Conservation (phyloP, 2,888 invertebrate genomes). For the Oscheius sp. region DNA sequence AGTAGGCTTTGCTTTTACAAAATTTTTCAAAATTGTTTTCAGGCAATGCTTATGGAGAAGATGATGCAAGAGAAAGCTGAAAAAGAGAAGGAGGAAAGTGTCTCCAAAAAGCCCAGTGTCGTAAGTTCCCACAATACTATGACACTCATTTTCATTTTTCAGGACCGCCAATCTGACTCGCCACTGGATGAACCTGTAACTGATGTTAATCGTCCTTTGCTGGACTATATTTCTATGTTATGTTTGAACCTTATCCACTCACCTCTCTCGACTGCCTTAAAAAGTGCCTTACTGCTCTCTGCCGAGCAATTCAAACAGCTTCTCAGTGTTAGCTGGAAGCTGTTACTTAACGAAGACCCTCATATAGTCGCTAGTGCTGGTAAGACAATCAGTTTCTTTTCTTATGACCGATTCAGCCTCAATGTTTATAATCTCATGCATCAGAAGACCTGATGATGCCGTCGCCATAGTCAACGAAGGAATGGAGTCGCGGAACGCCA, state of each 20-base stretch:
- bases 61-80: constrained; percentile 69
- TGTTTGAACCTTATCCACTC: constrained; percentile 82
- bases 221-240: constrained; percentile 76
- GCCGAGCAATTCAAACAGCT: constrained; percentile 79
- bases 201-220: constrained; percentile 51
- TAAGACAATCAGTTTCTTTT: constrained; percentile 46
- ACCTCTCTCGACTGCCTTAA: constrained; percentile 86
- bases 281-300: constrained; percentile 88
- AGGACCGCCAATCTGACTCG: constrained; percentile 57
- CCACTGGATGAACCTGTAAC: constrained; percentile 54
- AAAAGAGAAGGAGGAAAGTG: constrained; percentile 62
- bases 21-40: constrained; percentile 10
- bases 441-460: constrained; percentile 89
- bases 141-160: neutral
- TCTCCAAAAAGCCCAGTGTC: constrained; percentile 59
- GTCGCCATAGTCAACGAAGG: constrained; percentile 89
- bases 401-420: constrained; percentile 80
- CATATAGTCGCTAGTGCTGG: constrained; percentile 77
- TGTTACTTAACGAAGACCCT: constrained; percentile 88
- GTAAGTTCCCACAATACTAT: constrained; percentile 21
- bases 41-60: constrained; percentile 71
- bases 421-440: constrained; percentile 90
- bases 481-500: constrained; percentile 86
- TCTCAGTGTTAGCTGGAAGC: constrained; percentile 92
- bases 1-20: constrained; percentile 31